Conservation (phyloP, 2,888 invertebrate species). For the Micropterix aruncella region DNA sequence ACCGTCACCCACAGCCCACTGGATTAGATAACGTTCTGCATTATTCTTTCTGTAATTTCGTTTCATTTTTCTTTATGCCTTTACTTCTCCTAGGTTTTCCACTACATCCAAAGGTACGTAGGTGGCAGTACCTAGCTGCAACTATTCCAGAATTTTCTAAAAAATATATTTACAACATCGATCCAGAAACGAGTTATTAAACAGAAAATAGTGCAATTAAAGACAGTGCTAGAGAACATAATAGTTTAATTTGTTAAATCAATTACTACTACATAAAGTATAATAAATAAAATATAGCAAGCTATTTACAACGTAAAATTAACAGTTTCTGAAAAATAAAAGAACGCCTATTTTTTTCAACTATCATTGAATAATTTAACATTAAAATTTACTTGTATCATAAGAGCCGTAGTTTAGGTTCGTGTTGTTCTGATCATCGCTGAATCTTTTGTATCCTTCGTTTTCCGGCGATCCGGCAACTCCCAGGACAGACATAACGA, state of each 20-base stretch:
- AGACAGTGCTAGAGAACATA: not conserved
- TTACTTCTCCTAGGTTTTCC: too few species aligned
- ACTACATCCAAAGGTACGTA: too few species aligned
- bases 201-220: conserved; percentile 1
- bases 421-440: conserved; percentile 31
- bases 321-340: not conserved
- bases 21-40: too few species aligned
- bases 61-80: too few species aligned
- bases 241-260: not conserved
- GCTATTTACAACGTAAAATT: not conserved
- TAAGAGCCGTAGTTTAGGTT: conserved; percentile 45
- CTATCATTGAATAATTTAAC: too few species aligned
- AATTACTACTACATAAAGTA: not conserved
- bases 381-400: conserved; percentile 37
- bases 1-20: too few species aligned
- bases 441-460: conserved; percentile 50
- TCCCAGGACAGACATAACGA: conserved; percentile 38
- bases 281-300: not conserved
- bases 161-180: too few species aligned
- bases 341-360: too few species aligned
- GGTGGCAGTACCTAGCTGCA: too few species aligned
- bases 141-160: too few species aligned
- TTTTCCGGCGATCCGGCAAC: conserved; percentile 40
- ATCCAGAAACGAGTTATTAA: too few species aligned
- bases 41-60: too few species aligned